A percentile compares a stretch with the other conserved stretches of the same genome.
Conservation (phyloP, 2,797 vertebrate genomes). For the Astyanax mexicanus region DNA sequence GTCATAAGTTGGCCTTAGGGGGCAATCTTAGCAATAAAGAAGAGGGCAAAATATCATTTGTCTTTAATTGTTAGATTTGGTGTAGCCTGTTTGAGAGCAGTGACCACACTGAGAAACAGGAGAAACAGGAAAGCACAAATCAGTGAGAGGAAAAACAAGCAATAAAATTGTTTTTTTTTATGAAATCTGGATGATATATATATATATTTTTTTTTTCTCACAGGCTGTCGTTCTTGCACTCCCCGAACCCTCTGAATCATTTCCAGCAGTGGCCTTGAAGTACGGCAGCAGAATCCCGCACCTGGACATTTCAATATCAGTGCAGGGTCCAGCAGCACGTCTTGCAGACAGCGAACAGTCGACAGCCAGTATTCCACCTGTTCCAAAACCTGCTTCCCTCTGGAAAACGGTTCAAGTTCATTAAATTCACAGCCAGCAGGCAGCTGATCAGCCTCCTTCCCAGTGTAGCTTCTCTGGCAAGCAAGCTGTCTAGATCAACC, state of each 20-base stretch:
- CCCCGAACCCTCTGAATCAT: neutral
- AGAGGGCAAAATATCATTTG: neutral
- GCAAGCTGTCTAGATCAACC: neutral
- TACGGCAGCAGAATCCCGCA: neutral
- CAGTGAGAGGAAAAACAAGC: neutral
- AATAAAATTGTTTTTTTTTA: neutral
- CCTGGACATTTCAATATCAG: neutral
- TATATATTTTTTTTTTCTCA: neutral
- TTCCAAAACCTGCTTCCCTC: conserved; percentile 9
- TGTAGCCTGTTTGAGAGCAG: neutral
- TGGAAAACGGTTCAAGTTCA: neutral
- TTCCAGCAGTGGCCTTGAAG: neutral
- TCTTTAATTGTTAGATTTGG: neutral
- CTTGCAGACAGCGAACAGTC: neutral
- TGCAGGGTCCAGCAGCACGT: neutral
- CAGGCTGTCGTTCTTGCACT: neutral
- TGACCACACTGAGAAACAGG: neutral
- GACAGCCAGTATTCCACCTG: neutral
- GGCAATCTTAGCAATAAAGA: neutral
- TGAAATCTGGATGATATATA: neutral
- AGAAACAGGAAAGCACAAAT: neutral
- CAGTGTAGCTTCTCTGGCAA: conserved; percentile 12
- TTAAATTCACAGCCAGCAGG: neutral
- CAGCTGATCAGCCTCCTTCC: neutral
- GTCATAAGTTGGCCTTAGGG: neutral